Conservation (phyloP, 2,888 invertebrate genomes). For the Ophioninae sp. region DNA sequence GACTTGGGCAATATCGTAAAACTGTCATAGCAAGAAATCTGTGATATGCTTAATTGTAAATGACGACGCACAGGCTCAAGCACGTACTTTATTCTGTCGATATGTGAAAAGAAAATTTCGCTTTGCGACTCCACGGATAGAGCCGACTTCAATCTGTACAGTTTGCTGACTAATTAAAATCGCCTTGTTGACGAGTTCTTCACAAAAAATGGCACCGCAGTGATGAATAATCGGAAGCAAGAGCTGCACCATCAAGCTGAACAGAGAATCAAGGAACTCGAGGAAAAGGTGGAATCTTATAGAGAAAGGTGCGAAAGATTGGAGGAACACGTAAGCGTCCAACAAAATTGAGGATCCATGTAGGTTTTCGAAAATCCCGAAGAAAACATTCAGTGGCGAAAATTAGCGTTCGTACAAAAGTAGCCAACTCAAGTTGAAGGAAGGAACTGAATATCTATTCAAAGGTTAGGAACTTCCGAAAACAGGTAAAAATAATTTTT, state of each 20-base stretch:
- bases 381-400: background rate
- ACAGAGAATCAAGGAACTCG: constrained; percentile 55
- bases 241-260: constrained; percentile 73
- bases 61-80: background rate
- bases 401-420: background rate
- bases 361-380: background rate
- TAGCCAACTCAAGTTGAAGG: too few relatives aligned
- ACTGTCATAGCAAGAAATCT: too few relatives aligned
- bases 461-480: background rate
- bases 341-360: background rate
- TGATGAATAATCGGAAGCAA: constrained; percentile 76
- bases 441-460: too few relatives aligned
- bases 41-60: too few relatives aligned
- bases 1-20: too few relatives aligned
- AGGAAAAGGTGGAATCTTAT: constrained; percentile 69
- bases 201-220: constrained; percentile 72
- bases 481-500: background rate
- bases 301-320: constrained; percentile 67
- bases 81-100: background rate
- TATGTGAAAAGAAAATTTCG: background rate
- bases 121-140: background rate
- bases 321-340: constrained; percentile 60
- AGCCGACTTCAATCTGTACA: background rate
- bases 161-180: background rate
- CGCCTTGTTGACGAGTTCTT: background rate